Evolutionary conservation across 2,797 vertebrate genomes (phyloP), one percentile per base, ranked within the genome.

Genomic region (Nothura maculosa): DNA sequence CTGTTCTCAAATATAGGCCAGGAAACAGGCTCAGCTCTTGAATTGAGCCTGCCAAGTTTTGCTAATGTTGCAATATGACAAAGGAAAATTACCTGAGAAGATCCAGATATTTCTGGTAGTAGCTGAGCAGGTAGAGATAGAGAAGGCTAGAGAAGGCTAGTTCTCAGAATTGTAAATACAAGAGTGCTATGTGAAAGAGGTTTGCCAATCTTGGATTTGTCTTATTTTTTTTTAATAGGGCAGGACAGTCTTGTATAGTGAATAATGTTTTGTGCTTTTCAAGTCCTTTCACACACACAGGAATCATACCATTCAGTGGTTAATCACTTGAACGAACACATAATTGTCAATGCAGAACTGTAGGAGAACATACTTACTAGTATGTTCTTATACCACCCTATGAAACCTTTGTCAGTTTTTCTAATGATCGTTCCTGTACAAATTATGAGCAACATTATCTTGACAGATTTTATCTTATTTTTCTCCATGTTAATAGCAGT

Each of bases 271-370:
- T 48, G 12, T 7, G 3, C 25, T 9, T 64, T 2, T 38, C 34
- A 13, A 2, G 2, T 58, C 17, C 27, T 27, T 83, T 57, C 42
- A 25, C 38, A 47, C 12, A n/a, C 28, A 66, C 60, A 75, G 32
- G 68, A 40, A 3, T 0, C 11, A 1, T 15, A 32, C 0, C 0
- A 1, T 64, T 64, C 21, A 40, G 40, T 54, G 20, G 9, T n/a
- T 81, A 69, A 45, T 66, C 30, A 28, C 2, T 45, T 10, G n/a
- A 78, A 47, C 6, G 45, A 57, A 5, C 20, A 16, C 21, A 68
- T 42, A 73, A 43, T 8, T 57, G 42, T 10, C 48, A 7, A n/a
- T 36, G 28, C 22, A 70, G 36, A 87, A 62, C 12, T 47, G 6
- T 12, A 74, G 38, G 12, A 80, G 38, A 4, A 42, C 22, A 50